Percentiles rank a stretch among this genome's conserved stretches.
Conservation (phyloP, 2,888 invertebrate genomes). For the Halictus ligatus region DNA sequence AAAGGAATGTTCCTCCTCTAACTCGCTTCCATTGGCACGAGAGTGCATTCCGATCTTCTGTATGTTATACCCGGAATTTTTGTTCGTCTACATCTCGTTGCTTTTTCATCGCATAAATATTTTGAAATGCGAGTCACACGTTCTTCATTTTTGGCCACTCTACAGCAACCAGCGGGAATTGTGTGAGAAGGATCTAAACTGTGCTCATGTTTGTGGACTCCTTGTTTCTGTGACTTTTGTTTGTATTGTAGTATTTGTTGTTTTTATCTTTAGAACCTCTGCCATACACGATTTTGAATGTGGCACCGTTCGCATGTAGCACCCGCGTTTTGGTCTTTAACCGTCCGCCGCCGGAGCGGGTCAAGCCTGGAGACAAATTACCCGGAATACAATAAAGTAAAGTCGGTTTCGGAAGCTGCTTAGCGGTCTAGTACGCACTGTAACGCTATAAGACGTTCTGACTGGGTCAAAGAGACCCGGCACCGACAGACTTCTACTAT, state of each 20-base stretch:
- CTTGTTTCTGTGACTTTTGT: conserved; percentile 39
- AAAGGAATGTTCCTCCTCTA: conserved; percentile 31
- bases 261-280: conserved; percentile 20
- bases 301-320: not conserved
- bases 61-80: conserved; percentile 57
- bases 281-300: not conserved
- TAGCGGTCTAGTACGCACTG: not conserved
- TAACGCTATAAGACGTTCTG: not conserved
- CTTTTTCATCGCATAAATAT: conserved; percentile 45
- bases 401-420: not conserved
- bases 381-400: not conserved
- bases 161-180: conserved; percentile 11
- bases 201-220: conserved; percentile 9
- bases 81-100: conserved; percentile 43
- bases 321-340: not conserved
- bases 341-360: not conserved
- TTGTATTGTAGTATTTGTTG: conserved; percentile 50
- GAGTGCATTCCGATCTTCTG: conserved; percentile 73
- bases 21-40: conserved; percentile 63
- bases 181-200: conserved; percentile 4
- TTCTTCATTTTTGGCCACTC: not conserved
- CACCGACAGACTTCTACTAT: not conserved
- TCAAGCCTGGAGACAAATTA: not conserved
- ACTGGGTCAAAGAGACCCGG: not conserved
- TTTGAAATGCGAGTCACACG: conserved; percentile 24